A percentile compares a stretch with the other conserved stretches of the same genome.
phyloP scores from a whole-genome alignment of 1,140 invertebrate species.

The Camponotus floridanus region DNA sequence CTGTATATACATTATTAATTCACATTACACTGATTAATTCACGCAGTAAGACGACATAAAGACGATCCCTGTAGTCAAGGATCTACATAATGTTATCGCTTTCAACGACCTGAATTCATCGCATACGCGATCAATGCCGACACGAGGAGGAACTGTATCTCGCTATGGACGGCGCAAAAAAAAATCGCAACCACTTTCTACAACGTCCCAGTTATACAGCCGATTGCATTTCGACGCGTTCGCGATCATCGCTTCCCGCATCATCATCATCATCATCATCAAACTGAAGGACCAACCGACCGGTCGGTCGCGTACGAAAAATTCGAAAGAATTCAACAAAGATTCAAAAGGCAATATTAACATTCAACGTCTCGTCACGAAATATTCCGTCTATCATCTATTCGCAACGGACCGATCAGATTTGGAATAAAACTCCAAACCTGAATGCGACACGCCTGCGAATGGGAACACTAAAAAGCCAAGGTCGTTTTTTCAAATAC shows the following conservation, averaged over 20 bases:
- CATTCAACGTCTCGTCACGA: slow-evolving; percentile 6
- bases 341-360: background rate
- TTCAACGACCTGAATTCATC: slow-evolving; percentile 42
- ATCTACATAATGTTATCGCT: slow-evolving; percentile 24
- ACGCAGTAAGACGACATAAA: background rate
- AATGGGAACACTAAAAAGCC: slow-evolving; percentile 14
- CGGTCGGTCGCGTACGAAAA: background rate
- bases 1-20: background rate
- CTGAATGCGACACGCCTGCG: background rate
- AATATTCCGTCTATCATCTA: slow-evolving; percentile 20
- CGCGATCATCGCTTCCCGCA: slow-evolving; percentile 39
- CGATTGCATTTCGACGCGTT: slow-evolving; percentile 33
- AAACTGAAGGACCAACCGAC: background rate
- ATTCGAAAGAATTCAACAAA: background rate
- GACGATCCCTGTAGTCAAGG: background rate
- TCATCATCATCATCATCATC: background rate
- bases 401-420: slow-evolving; percentile 2
- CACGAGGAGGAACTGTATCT: slow-evolving; percentile 24
- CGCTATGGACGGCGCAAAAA: slow-evolving; percentile 12
- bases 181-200: slow-evolving; percentile 74
- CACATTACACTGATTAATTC: too few relatives aligned
- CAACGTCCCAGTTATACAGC: slow-evolving; percentile 57
- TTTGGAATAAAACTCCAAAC: background rate
- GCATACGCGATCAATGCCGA: slow-evolving; percentile 21
- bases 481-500: slow-evolving; percentile 7